A percentile compares a stretch with the other conserved stretches of the same genome.
Evolutionary conservation across 2,888 invertebrate species (phyloP).

Genomic region (Gasteruption jaculator): DNA sequence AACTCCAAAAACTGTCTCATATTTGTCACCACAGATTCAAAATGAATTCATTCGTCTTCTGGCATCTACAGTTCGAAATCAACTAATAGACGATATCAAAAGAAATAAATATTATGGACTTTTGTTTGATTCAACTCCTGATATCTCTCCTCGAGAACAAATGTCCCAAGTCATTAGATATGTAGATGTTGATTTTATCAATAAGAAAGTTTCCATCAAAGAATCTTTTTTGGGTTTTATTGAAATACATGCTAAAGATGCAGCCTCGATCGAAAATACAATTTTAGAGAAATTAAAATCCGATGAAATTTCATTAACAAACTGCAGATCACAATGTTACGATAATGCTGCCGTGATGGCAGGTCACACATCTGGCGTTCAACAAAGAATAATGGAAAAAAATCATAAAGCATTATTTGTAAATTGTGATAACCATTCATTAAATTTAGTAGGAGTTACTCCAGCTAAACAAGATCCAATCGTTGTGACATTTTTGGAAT

Average conservation of each 20-base stretch:
- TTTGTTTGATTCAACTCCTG: constrained; percentile 27
- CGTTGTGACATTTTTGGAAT: constrained; percentile 22
- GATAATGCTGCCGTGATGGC: constrained; percentile 25
- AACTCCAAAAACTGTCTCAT: constrained; percentile 20
- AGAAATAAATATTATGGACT: constrained; percentile 25
- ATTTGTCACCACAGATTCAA: constrained; percentile 26
- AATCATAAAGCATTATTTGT: constrained; percentile 16
- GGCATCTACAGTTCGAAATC: constrained; percentile 19
- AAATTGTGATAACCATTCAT: constrained; percentile 23
- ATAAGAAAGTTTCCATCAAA: constrained; percentile 22
- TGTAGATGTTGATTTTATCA: constrained; percentile 22
- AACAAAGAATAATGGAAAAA: constrained; percentile 22
- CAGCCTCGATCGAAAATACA: constrained; percentile 15
- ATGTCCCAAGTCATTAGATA: constrained; percentile 22
- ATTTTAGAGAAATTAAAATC: constrained; percentile 17
- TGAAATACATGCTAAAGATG: constrained; percentile 24
- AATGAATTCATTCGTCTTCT: constrained; percentile 26
- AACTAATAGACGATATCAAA: constrained; percentile 23
- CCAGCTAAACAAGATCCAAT: constrained; percentile 21
- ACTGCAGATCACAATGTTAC: constrained; percentile 24
- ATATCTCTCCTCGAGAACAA: constrained; percentile 24
- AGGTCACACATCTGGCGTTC: constrained; percentile 22
- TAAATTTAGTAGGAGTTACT: constrained; percentile 23
- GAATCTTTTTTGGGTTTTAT: constrained; percentile 28
- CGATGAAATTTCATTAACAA: constrained; percentile 14